Base-by-base conservation (phyloP, 37 sponge, comb jelly and placozoan genomes). In the Cliona cf. orientalis region DNA sequence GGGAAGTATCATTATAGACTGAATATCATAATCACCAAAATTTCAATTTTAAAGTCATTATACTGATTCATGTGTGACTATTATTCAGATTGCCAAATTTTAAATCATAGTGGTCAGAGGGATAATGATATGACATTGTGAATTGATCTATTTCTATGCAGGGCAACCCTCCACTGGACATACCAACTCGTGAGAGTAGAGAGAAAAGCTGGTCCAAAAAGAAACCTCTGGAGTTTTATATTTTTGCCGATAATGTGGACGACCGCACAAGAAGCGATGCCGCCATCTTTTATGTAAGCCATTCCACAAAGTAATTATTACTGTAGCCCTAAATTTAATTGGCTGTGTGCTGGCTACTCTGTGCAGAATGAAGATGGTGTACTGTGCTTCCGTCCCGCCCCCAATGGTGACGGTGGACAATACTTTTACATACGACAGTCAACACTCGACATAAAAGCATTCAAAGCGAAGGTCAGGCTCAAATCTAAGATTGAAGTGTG, bases 341-440 rank as follows among this genome's bases (percentile, higher is more conserved):
- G 25, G 32, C 32, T 33, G 33, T 19, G 37, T 3, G 62, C 4
- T 34, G 9, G 32, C 39, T 67, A 39, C 23, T 36, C 5, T 68
- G 69, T 71, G 38, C 69, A 86, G 79, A 63, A 72, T 78, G 63
- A 71, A 3, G 58, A 78, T 41, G 86, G 86, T 5, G 29, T 72
- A 28, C 29, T 86, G 62, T 60, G 65, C 38, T 86, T 72, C 35
- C 45, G 86, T 2, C 86, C 86, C 25, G 79, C 86, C 44, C 66
- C 66, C 7, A 41, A 78, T 58, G 74, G 66, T 59, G 23, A 71
- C 25, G 63, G 73, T 21, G 21, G 73, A 26, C 44, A 55, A 31
- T 70, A 58, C 17, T 86, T 49, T 41, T 86, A 72, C 64, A 1
- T 86, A 7, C 34, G 72, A 5, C 28, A 43, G 26, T 5, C 5